A percentile compares a stretch with the other conserved stretches of the same genome.
Evolutionary conservation across 1,140 invertebrate genomes (phyloP).

Genomic region (Stegodyphus dumicola): DNA sequence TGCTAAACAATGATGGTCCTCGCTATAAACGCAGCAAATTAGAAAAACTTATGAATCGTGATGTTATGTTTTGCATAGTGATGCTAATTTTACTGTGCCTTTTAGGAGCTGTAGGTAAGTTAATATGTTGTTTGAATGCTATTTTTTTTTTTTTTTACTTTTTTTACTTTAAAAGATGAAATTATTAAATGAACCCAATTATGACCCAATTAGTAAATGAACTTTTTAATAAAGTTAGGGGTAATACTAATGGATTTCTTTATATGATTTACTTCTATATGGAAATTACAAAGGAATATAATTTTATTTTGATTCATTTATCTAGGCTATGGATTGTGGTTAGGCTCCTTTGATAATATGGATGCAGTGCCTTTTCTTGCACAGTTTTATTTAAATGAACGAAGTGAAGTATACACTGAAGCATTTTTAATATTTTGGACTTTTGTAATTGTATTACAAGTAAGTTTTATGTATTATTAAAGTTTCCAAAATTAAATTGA

Average conservation of each 20-base stretch:
- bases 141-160: no score
- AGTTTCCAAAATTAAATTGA: no score
- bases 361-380: conserved; percentile 68
- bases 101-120: conserved; percentile 82
- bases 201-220: no score
- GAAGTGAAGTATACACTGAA: conserved; percentile 76
- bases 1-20: conserved; percentile 96
- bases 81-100: conserved; percentile 91
- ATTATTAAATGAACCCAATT: no score
- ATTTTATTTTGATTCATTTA: no score
- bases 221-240: background rate
- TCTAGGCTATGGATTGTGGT: conserved; percentile 83
- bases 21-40: conserved; percentile 93
- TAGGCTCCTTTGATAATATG: conserved; percentile 73
- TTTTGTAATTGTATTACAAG: conserved; percentile 94
- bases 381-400: conserved; percentile 64
- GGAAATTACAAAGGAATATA: no score
- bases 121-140: background rate
- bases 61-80: conserved; percentile 96
- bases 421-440: conserved; percentile 93
- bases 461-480: conserved; percentile 65
- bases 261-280: no score
- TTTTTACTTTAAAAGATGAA: no score
- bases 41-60: conserved; percentile 93
- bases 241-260: no score